Percentiles rank a stretch among this genome's conserved stretches.
Conservation (phyloP, 2,113 vertebrate species). For the Crotalus horridus region DNA sequence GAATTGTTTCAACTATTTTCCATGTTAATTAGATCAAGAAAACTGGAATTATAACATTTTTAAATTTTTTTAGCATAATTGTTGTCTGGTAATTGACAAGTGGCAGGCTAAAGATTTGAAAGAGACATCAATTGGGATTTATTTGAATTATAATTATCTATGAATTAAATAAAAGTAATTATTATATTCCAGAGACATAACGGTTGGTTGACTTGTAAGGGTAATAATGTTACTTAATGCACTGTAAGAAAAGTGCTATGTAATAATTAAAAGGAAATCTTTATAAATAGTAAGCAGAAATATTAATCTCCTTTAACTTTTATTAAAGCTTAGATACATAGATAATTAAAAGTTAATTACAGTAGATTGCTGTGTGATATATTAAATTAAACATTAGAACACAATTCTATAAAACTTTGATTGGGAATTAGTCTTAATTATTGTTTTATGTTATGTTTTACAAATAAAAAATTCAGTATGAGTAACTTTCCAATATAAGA, state of each 20-base stretch:
- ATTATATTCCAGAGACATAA: background rate
- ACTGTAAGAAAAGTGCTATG: background rate
- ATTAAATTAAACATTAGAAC: background rate
- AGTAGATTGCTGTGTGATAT: background rate
- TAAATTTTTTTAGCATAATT: slow-evolving; percentile 6
- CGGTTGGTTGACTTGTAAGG: background rate
- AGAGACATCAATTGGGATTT: background rate
- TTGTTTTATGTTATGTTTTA: background rate
- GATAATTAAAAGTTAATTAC: background rate
- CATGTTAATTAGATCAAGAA: background rate
- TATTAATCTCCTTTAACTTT: background rate
- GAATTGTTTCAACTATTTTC: background rate
- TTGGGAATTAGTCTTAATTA: background rate
- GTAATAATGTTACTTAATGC: background rate
- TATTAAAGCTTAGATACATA: background rate
- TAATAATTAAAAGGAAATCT: background rate
- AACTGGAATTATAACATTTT: background rate
- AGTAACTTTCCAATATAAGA: background rate
- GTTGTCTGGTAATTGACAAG: background rate
- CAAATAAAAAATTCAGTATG: background rate
- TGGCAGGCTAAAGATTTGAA: background rate
- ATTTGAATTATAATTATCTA: background rate
- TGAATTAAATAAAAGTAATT: background rate
- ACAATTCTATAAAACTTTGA: background rate
- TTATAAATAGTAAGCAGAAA: background rate